Conservation (phyloP, 2,888 invertebrate genomes). For the Leptura quadrifasciata region DNA sequence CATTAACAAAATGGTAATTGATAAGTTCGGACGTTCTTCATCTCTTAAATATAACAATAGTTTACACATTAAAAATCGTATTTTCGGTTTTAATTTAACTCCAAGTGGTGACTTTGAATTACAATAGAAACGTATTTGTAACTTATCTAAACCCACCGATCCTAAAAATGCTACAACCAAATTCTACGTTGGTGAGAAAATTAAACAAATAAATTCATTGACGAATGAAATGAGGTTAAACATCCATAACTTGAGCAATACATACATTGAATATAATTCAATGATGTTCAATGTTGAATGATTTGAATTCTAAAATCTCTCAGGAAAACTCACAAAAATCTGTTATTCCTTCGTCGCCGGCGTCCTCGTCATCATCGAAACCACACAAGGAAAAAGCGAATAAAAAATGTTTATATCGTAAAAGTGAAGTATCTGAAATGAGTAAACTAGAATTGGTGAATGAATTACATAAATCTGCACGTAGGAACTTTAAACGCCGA, state of each 20-base stretch:
- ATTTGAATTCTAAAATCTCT: neutral
- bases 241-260: neutral
- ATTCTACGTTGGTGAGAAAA: conserved; percentile 46
- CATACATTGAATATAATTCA: conserved; percentile 1
- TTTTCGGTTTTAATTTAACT: conserved; percentile 22
- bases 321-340: neutral
- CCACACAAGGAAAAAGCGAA: neutral
- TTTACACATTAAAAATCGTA: conserved; percentile 7
- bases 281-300: neutral
- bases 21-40: conserved; percentile 45
- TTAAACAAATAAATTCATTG: conserved; percentile 26
- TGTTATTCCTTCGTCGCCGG: neutral
- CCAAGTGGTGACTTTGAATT: conserved; percentile 43
- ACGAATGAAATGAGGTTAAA: conserved; percentile 17
- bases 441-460: conserved; percentile 32
- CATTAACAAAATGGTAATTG: conserved; percentile 43
- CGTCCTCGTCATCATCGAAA: neutral
- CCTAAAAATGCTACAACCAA: conserved; percentile 43
- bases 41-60: neutral
- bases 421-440: conserved; percentile 8
- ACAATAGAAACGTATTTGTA: conserved; percentile 43
- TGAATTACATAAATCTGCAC: conserved; percentile 69
- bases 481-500: conserved; percentile 67
- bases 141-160: conserved; percentile 41
- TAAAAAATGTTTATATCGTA: neutral